A percentile compares a stretch with the other conserved stretches of the same genome.
phyloP scores from a whole-genome alignment of 2,888 invertebrate genomes.

The Pandemis cinnamomeana region DNA sequence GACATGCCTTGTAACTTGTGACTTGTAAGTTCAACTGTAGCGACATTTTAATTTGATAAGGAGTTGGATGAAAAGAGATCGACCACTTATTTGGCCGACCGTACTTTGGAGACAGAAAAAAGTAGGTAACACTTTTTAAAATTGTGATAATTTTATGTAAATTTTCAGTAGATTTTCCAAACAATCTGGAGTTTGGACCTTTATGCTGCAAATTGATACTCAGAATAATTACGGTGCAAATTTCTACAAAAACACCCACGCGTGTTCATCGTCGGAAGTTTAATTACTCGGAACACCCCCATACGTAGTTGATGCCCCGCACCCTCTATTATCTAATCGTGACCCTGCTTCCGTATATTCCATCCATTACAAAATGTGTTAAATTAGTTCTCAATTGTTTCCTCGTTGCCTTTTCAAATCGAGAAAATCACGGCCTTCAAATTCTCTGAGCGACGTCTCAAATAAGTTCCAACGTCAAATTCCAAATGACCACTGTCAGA shows the following conservation, averaged over 20 bases:
- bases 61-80: no score
- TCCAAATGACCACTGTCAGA: constrained; percentile 2
- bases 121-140: no score
- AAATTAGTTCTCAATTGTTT: neutral
- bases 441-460: neutral
- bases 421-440: neutral
- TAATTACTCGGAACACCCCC: constrained; percentile 5
- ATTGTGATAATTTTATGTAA: no score
- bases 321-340: constrained; percentile 5
- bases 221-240: neutral
- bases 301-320: neutral
- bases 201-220: no score
- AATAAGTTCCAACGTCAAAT: neutral
- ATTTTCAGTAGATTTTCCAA: no score
- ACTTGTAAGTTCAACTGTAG: no score
- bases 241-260: constrained; percentile 2
- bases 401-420: neutral
- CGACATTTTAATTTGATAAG: no score
- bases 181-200: no score
- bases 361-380: neutral
- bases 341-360: neutral
- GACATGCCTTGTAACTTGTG: no score
- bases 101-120: no score
- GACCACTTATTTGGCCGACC: no score
- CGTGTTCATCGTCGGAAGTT: neutral